Evolutionary conservation across 2,888 invertebrate genomes (phyloP).

Genomic region (Ophraella communa): DNA sequence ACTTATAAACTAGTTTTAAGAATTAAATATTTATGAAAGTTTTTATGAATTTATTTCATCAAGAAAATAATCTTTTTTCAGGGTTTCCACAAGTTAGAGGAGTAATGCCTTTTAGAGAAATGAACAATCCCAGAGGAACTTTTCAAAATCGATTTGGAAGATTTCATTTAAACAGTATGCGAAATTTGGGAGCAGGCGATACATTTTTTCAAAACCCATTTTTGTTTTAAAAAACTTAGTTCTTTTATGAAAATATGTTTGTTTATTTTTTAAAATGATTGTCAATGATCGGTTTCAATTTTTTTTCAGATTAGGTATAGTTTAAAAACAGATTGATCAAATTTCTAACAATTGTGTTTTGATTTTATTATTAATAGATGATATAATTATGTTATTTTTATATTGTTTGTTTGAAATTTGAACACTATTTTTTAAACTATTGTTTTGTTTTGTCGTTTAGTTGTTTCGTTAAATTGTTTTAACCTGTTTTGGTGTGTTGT

Average conservation of each 20-base stretch:
- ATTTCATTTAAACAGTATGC: conserved; percentile 43
- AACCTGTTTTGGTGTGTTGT: conserved; percentile 34
- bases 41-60: too few relatives aligned
- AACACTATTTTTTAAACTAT: background rate
- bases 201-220: conserved; percentile 53
- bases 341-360: background rate
- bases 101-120: conserved; percentile 46
- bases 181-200: conserved; percentile 56
- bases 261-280: conserved; percentile 33
- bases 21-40: too few relatives aligned
- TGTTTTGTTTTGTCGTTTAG: conserved; percentile 25
- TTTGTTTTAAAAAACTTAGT: conserved; percentile 44
- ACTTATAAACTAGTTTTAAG: too few relatives aligned
- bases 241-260: conserved; percentile 27
- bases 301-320: conserved; percentile 20
- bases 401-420: background rate
- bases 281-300: conserved; percentile 28
- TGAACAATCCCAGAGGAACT: conserved; percentile 44
- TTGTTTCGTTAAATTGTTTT: conserved; percentile 36
- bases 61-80: conserved; percentile 38
- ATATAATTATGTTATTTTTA: background rate
- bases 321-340: background rate
- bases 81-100: conserved; percentile 45
- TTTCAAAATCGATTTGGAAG: conserved; percentile 44
- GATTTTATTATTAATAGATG: background rate